Evolutionary conservation across 2,888 invertebrate species (phyloP).

Genomic region (Anarsia innoxiella): DNA sequence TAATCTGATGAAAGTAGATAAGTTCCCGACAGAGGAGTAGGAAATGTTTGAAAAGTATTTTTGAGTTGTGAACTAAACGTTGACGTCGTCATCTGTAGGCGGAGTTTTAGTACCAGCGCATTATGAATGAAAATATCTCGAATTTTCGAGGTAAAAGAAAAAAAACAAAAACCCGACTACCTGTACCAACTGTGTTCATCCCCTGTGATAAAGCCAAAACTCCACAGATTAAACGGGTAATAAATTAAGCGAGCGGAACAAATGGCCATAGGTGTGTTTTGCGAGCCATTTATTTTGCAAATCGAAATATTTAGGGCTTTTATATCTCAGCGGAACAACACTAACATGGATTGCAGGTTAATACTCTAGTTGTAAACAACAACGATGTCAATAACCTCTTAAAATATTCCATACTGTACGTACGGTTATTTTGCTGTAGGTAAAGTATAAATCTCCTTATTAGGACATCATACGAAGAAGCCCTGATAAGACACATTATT

Average conservation of each 20-base stretch:
- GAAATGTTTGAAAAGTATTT: neutral
- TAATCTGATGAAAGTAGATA: no score
- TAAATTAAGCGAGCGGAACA: slow-evolving; percentile 7
- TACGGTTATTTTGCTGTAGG: no score
- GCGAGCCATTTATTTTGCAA: slow-evolving; percentile 2
- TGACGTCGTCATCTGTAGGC: slow-evolving; percentile 14
- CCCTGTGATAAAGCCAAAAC: slow-evolving; percentile 11
- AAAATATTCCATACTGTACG: no score
- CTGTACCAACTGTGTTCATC: slow-evolving; percentile 18
- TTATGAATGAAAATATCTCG: slow-evolving; percentile 32
- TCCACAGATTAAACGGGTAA: slow-evolving; percentile 12
- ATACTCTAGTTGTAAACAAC: no score
- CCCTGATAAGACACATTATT: neutral
- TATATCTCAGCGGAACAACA: no score
- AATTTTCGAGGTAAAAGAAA: slow-evolving; percentile 34
- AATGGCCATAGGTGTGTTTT: slow-evolving; percentile 11
- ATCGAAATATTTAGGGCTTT: slow-evolving; percentile 5
- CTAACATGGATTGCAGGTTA: no score
- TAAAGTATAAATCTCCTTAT: neutral
- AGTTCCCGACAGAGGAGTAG: no score
- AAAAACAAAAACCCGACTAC: slow-evolving; percentile 22
- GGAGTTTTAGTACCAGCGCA: slow-evolving; percentile 22
- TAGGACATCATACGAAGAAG: neutral
- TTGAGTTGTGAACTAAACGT: slow-evolving; percentile 4
- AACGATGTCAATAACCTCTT: no score